A percentile compares a stretch with the other conserved stretches of the same genome.
Evolutionary conservation across 2,113 vertebrate genomes (phyloP).

Genomic region (Tyto alba): DNA sequence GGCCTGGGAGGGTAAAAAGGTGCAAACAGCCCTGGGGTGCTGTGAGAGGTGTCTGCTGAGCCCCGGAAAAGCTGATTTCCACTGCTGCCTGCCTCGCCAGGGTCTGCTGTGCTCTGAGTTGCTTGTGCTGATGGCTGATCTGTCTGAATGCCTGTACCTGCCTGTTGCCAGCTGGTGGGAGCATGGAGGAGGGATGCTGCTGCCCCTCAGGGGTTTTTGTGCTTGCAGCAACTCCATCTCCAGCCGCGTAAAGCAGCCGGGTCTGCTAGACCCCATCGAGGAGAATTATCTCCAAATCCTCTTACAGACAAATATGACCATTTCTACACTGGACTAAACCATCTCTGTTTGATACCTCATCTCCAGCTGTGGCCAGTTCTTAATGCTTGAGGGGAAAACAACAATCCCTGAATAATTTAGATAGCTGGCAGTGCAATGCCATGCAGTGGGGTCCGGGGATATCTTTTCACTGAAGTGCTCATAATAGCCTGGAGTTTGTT

Average conservation of each 20-base stretch:
- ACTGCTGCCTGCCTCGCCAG: fast-evolving
- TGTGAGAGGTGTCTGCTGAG: background rate
- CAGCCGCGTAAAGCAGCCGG: background rate
- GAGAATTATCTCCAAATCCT: background rate
- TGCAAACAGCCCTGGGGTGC: background rate
- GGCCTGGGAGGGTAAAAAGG: background rate
- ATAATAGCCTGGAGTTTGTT: background rate
- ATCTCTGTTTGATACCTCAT: background rate
- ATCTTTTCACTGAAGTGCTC: background rate
- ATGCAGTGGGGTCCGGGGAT: background rate
- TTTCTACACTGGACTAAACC: background rate
- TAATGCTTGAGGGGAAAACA: background rate
- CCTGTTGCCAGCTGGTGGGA: background rate
- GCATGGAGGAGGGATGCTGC: background rate
- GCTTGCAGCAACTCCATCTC: background rate
- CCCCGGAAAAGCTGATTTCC: background rate
- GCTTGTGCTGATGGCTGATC: background rate
- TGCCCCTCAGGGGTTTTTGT: background rate
- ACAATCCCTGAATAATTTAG: background rate
- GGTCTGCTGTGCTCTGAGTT: background rate
- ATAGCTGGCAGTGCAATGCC: background rate
- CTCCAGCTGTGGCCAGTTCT: background rate
- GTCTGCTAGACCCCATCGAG: background rate
- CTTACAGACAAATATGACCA: background rate
- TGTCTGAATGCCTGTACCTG: background rate